phyloP scores from a whole-genome alignment of 2,113 vertebrate species.

The Dolichallabes microphthalmus region DNA sequence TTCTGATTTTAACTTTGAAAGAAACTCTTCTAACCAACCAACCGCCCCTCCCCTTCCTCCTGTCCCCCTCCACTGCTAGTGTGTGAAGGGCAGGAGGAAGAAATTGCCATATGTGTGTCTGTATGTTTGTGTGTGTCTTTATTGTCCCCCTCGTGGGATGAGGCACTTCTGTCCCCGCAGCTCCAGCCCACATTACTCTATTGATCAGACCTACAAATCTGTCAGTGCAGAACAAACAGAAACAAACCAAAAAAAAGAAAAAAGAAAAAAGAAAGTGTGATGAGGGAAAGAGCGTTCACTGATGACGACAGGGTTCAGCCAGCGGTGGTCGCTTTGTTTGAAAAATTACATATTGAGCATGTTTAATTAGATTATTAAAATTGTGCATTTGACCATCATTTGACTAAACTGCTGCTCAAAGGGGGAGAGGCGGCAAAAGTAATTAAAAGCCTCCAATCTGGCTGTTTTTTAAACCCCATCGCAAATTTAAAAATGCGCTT shows the following conservation, averaged over 20 bases:
- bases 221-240: conserved; percentile 36
- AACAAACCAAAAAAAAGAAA: background rate
- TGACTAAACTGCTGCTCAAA: background rate
- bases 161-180: conserved; percentile 40
- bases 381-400: background rate
- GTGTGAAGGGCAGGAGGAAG: conserved; percentile 20
- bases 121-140: conserved; percentile 23
- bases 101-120: background rate
- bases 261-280: conserved; percentile 8
- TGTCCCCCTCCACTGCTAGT: background rate
- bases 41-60: too few relatives aligned
- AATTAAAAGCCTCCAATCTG: too few relatives aligned
- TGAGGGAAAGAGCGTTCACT: background rate
- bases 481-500: too few relatives aligned
- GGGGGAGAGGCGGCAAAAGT: too few relatives aligned
- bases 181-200: conserved; percentile 44
- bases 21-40: background rate
- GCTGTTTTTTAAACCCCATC: too few relatives aligned
- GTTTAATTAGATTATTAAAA: too few relatives aligned
- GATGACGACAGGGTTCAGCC: background rate
- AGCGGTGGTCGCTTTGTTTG: background rate
- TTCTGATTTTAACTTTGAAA: conserved; percentile 12
- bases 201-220: conserved; percentile 54
- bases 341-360: background rate
- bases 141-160: conserved; percentile 42